Conservation (phyloP, 2,797 vertebrate genomes). For the Onychomys torridus region DNA sequence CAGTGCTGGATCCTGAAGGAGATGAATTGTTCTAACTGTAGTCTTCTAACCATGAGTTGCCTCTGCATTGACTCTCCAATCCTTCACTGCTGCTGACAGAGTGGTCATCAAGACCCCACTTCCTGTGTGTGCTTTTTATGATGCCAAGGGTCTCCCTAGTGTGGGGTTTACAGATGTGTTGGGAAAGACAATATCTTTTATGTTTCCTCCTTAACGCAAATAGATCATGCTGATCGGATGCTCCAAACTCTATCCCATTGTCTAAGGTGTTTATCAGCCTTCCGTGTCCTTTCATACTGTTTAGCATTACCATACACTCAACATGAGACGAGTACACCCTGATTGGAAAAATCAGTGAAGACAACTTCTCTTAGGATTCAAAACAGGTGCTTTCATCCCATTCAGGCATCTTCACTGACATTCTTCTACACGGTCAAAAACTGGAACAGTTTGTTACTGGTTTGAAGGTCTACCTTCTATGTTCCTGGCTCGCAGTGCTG, state of each 20-base stretch:
- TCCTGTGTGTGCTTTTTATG: neutral
- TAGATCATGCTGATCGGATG: neutral
- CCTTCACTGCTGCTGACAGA: rapidly evolving
- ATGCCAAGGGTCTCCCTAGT: neutral
- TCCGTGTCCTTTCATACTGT: neutral
- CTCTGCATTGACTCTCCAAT: neutral
- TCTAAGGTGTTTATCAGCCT: neutral
- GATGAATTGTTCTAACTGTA: neutral
- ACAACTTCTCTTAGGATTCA: neutral
- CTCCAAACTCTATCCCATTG: neutral
- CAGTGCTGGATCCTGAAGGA: neutral
- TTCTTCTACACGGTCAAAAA: neutral
- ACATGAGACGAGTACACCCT: neutral
- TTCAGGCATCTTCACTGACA: neutral
- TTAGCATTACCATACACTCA: neutral
- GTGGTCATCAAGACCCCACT: neutral
- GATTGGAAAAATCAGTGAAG: slow-evolving; percentile 49
- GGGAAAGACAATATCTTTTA: neutral
- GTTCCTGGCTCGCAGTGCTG: neutral
- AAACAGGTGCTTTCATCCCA: slow-evolving; percentile 4
- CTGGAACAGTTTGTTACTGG: neutral
- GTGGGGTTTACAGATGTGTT: neutral
- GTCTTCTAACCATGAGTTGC: neutral
- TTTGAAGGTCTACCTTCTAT: slow-evolving; percentile 17
- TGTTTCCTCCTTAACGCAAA: neutral